Conservation (phyloP, 2,888 invertebrate species). For the Merodon equestris region DNA sequence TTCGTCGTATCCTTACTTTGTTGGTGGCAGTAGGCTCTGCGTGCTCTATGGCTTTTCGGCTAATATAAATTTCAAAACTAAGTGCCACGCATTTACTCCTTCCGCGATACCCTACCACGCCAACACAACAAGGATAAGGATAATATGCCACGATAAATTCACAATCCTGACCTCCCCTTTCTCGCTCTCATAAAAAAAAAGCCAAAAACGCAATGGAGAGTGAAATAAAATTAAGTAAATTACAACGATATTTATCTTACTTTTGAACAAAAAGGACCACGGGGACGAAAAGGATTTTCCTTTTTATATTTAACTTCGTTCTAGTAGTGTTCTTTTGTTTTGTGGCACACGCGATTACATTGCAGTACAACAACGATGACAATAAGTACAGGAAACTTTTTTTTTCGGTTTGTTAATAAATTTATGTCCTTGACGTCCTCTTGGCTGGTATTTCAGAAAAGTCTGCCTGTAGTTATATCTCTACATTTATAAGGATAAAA, state of each 20-base stretch:
- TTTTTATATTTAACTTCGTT: too few relatives aligned
- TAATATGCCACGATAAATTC: constrained; percentile 37
- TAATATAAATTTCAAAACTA: constrained; percentile 53
- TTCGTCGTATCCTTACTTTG: constrained; percentile 22
- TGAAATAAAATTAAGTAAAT: constrained; percentile 47
- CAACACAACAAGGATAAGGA: constrained; percentile 11
- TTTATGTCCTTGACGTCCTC: not conserved
- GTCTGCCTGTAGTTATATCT: too few relatives aligned
- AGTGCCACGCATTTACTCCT: constrained; percentile 45
- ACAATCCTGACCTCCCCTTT: too few relatives aligned
- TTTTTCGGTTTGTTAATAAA: not conserved
- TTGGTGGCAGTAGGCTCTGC: not conserved
- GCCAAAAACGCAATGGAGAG: constrained; percentile 3
- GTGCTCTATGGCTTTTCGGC: not conserved
- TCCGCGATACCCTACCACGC: constrained; percentile 19
- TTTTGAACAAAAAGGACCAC: constrained; percentile 16
- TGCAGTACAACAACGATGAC: not conserved
- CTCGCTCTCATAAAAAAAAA: not conserved
- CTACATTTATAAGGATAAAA: too few relatives aligned
- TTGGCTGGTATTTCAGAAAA: too few relatives aligned
- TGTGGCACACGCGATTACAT: too few relatives aligned
- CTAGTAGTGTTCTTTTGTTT: too few relatives aligned
- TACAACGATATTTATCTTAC: constrained; percentile 51
- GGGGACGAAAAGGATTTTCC: too few relatives aligned
- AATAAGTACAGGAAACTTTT: too few relatives aligned